Percentiles rank a stretch among this genome's conserved stretches.
phyloP scores from a whole-genome alignment of 2,888 invertebrate genomes.

The Leucophenga maculata region DNA sequence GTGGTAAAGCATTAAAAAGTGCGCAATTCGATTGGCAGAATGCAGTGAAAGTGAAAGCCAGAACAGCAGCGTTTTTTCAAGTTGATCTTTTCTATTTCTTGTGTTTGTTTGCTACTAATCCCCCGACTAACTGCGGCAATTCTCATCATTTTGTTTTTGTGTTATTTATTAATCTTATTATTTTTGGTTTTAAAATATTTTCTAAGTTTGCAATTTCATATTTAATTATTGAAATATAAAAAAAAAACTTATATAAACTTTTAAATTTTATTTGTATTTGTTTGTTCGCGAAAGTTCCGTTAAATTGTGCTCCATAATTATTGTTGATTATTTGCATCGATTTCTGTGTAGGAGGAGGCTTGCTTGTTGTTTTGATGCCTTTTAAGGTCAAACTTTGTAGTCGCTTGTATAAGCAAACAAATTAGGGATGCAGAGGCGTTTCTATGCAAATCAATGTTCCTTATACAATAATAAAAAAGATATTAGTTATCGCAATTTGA shows the following conservation, averaged over 20 bases:
- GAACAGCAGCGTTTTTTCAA: background rate
- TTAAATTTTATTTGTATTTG: too few species aligned
- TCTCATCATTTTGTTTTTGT: background rate
- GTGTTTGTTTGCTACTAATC: background rate
- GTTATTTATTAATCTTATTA: background rate
- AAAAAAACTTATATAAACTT: background rate
- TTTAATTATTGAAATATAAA: background rate
- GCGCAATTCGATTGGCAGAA: background rate
- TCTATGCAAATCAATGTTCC: conserved; percentile 1
- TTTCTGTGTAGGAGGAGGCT: conserved; percentile 12
- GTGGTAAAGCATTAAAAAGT: conserved; percentile 48
- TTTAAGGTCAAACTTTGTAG: conserved; percentile 25
- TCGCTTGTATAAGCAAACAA: background rate
- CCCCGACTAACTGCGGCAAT: background rate
- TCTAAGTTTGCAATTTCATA: background rate
- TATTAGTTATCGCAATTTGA: conserved; percentile 1
- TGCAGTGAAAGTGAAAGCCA: background rate
- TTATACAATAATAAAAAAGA: background rate
- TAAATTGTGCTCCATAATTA: background rate
- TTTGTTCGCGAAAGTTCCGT: conserved; percentile 13
- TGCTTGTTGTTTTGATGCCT: conserved; percentile 13
- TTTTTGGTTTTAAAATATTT: conserved; percentile 1
- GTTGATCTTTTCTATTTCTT: background rate
- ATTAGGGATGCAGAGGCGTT: conserved; percentile 3
- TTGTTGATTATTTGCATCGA: background rate